A percentile compares a stretch with the other conserved stretches of the same genome.
Conservation (phyloP, 2,888 invertebrate genomes). For the Pediacus dermestoides region DNA sequence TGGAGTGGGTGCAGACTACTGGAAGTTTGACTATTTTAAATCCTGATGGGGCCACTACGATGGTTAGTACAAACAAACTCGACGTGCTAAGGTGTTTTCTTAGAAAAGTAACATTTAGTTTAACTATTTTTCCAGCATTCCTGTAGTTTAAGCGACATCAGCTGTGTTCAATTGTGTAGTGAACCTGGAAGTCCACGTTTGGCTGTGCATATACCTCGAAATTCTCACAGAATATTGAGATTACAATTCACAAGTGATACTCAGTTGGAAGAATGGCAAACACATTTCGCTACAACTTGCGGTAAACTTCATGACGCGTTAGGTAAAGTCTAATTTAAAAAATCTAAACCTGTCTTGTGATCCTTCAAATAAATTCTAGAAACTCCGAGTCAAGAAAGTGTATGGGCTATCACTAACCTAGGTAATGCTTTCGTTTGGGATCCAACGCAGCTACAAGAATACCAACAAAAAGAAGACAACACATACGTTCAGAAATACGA, state of each 20-base stretch:
- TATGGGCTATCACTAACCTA: constrained; percentile 74
- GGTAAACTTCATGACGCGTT: constrained; percentile 38
- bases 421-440: constrained; percentile 84
- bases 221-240: constrained; percentile 60
- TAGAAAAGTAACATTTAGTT: constrained; percentile 13
- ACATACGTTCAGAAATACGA: constrained; percentile 65
- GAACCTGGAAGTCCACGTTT: constrained; percentile 77
- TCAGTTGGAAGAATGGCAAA: constrained; percentile 87
- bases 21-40: constrained; percentile 69
- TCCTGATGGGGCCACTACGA: constrained; percentile 72
- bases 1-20: constrained; percentile 73
- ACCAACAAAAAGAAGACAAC: constrained; percentile 52
- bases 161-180: constrained; percentile 71
- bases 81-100: too few relatives aligned
- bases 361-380: too few relatives aligned
- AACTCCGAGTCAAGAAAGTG: constrained; percentile 68
- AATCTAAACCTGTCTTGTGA: too few relatives aligned
- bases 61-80: too few relatives aligned
- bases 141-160: constrained; percentile 73
- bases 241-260: constrained; percentile 78
- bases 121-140: constrained; percentile 52
- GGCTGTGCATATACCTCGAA: constrained; percentile 68
- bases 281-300: constrained; percentile 66
- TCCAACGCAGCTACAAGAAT: constrained; percentile 60
- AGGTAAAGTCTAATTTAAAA: constrained; percentile 28